phyloP scores from a whole-genome alignment of 2,113 vertebrate species.

The Mustela nigripes region DNA sequence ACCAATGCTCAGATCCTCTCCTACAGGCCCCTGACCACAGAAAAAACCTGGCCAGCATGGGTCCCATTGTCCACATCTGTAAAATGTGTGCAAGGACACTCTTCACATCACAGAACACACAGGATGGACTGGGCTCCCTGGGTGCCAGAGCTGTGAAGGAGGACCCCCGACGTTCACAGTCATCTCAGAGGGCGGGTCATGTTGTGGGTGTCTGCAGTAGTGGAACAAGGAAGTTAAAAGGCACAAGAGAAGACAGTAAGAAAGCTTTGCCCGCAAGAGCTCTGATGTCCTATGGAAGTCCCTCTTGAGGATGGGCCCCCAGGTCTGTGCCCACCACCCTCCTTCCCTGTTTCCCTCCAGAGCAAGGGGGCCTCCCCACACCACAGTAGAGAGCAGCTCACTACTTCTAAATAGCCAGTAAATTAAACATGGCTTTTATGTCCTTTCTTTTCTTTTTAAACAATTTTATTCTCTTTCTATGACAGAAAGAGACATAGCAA shows the following conservation, averaged over 20 bases:
- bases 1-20: background rate
- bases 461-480: too few species aligned
- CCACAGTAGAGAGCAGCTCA: too few species aligned
- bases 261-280: background rate
- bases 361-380: rapidly evolving
- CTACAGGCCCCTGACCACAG: background rate
- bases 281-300: rapidly evolving
- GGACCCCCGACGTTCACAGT: rapidly evolving
- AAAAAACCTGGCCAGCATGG: rapidly evolving
- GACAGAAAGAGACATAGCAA: too few species aligned
- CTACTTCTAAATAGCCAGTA: rapidly evolving
- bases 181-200: rapidly evolving
- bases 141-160: rapidly evolving
- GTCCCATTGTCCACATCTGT: background rate
- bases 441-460: too few species aligned
- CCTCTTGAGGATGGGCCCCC: rapidly evolving
- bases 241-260: rapidly evolving
- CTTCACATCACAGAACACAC: too few species aligned
- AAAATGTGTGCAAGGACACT: rapidly evolving
- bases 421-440: background rate
- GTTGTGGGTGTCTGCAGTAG: too few species aligned
- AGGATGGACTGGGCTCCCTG: background rate
- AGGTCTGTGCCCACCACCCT: too few species aligned
- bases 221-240: background rate
- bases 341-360: too few species aligned